Evolutionary conservation across 2,888 invertebrate genomes (phyloP).

Genomic region (Limnephilus rhombicus): DNA sequence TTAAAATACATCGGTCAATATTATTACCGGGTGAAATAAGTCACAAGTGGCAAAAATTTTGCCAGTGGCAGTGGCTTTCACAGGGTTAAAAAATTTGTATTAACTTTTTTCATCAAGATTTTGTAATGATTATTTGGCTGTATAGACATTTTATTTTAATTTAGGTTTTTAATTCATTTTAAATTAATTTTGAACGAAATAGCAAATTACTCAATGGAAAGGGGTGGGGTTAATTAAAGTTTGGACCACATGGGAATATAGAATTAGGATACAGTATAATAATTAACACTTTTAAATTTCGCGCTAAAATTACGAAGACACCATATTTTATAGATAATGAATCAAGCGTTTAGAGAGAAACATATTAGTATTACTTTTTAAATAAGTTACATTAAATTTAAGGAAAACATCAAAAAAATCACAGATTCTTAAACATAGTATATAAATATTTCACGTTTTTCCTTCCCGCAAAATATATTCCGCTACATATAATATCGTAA

Average conservation of each 20-base stretch:
- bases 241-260: constrained; percentile 19
- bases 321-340: constrained; percentile 26
- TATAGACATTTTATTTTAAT: not conserved
- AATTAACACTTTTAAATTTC: constrained; percentile 21
- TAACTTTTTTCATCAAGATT: not conserved
- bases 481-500: not conserved
- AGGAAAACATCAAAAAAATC: constrained; percentile 8
- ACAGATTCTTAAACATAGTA: constrained; percentile 8
- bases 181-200: not conserved
- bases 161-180: not conserved
- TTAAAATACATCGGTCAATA: not conserved
- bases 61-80: not conserved
- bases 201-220: not conserved
- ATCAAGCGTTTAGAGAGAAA: constrained; percentile 5
- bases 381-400: constrained; percentile 1
- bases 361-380: not conserved
- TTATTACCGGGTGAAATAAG: not conserved
- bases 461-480: not conserved
- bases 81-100: not conserved
- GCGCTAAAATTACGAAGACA: constrained; percentile 25
- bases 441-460: constrained; percentile 8
- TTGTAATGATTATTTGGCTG: not conserved
- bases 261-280: not conserved
- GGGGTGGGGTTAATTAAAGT: not conserved
- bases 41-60: not conserved